Evolutionary conservation across 2,888 invertebrate species (phyloP), one percentile per base, ranked within the genome.

Genomic region (Blera fallax): DNA sequence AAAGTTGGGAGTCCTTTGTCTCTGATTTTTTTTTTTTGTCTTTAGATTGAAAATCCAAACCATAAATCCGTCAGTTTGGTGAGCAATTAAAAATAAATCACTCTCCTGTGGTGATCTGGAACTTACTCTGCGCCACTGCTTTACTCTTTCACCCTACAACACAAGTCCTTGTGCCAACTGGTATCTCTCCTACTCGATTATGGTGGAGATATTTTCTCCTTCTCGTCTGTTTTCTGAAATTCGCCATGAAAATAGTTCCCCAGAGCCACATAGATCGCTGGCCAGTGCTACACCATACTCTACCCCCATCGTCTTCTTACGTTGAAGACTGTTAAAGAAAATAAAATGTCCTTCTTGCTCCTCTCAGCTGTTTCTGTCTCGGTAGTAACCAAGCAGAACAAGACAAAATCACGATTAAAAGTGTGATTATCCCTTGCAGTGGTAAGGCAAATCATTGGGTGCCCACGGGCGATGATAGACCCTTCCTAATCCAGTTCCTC

Each of bases 391-490:
- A 37, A 16, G 14, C 5, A 37, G 27, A 37, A 58, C 43, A 79
- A 58, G 65, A 72, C 70, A 48, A 77, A 85, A 91, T 91, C 91
- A 91, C 91, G 91, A 91, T 91, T 91, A 91, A 91, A 91, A 91
- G 90, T 91, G 91, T 90, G 91, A 91, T 91, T 91, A 91, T 91
- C 91, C 91, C 90, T 90, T 90, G 88, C 76, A 77, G 67, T 65
- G 45, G 76, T 64, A 52, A 64, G 64, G 72, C 79, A 72, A 79
- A 79, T 64, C 37, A 45, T 48, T 79, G 64, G 65, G 40, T 50
- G 34, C 65, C 80, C 52, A 48, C 27, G 24, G 52, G 84, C 84
- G 50, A 80, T 58, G 64, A 84, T 69, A 73, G 73, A 84, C 70
- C 64, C 70, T 54, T 81, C 29, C 54, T 50, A 54, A 65, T 65